A percentile compares a stretch with the other conserved stretches of the same genome.
Evolutionary conservation across 2,113 vertebrate genomes (phyloP).

Genomic region (Morone saxatilis): DNA sequence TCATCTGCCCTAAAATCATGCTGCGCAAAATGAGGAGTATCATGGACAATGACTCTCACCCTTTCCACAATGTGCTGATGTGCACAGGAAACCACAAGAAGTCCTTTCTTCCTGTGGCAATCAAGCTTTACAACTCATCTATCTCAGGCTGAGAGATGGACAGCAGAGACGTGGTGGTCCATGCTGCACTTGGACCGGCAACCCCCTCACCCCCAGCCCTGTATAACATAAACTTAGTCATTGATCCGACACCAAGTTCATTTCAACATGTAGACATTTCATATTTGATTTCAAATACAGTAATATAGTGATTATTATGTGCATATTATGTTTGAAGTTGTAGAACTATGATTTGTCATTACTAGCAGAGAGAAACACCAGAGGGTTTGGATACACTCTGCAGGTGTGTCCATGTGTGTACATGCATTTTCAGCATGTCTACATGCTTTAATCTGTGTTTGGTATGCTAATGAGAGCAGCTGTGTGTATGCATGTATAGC

Average conservation of each 20-base stretch:
- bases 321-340: constrained; percentile 1
- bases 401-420: constrained; percentile 21
- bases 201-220: too few relatives aligned
- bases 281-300: background rate
- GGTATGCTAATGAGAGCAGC: constrained; percentile 39
- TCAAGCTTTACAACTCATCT: too few relatives aligned
- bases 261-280: background rate
- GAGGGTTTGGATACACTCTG: background rate
- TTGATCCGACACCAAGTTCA: background rate
- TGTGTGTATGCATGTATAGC: constrained; percentile 10
- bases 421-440: constrained; percentile 8
- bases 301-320: constrained; percentile 6
- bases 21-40: too few relatives aligned
- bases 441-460: constrained; percentile 38
- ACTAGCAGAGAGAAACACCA: background rate
- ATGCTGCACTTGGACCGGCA: too few relatives aligned
- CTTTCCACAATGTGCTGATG: too few relatives aligned
- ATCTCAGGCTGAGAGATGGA: too few relatives aligned
- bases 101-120: too few relatives aligned
- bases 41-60: too few relatives aligned
- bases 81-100: too few relatives aligned
- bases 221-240: too few relatives aligned
- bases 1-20: too few relatives aligned
- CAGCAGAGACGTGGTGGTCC: too few relatives aligned
- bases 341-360: constrained; percentile 9